phyloP scores from a whole-genome alignment of 2,888 invertebrate genomes.

The Agriopis leucophaearia region DNA sequence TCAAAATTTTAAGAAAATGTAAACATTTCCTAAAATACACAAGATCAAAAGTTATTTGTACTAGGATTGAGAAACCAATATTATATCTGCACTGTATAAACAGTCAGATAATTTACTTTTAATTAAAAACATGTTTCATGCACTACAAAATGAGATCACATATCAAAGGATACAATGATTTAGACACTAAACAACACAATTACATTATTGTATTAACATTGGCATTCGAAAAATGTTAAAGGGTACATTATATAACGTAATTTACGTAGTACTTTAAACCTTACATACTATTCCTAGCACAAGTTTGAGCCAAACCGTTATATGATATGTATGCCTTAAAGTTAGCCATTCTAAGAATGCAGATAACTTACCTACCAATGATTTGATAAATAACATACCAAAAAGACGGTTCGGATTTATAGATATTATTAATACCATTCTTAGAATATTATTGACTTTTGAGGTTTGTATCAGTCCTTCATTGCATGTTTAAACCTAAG shows the following conservation, averaged over 20 bases:
- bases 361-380: conserved; percentile 41
- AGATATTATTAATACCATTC: conserved; percentile 48
- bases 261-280: conserved; percentile 52
- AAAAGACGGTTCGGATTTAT: conserved; percentile 47
- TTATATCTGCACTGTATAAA: conserved; percentile 62
- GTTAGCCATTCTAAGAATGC: conserved; percentile 46
- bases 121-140: conserved; percentile 63
- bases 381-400: conserved; percentile 46
- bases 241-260: conserved; percentile 56
- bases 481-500: conserved; percentile 62
- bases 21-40: conserved; percentile 78
- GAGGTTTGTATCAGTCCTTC: conserved; percentile 67
- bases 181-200: conserved; percentile 73
- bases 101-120: conserved; percentile 53
- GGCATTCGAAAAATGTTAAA: conserved; percentile 82
- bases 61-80: conserved; percentile 61
- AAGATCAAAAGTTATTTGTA: conserved; percentile 74
- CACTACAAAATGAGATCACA: conserved; percentile 77
- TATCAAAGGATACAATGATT: conserved; percentile 76
- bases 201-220: conserved; percentile 76
- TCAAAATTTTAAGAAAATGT: conserved; percentile 60
- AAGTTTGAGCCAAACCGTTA: conserved; percentile 68
- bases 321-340: conserved; percentile 70
- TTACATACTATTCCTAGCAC: conserved; percentile 66
- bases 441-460: conserved; percentile 54